Evolutionary conservation across 2,113 vertebrate species (phyloP).

Genomic region (Mormoops blainvillei): DNA sequence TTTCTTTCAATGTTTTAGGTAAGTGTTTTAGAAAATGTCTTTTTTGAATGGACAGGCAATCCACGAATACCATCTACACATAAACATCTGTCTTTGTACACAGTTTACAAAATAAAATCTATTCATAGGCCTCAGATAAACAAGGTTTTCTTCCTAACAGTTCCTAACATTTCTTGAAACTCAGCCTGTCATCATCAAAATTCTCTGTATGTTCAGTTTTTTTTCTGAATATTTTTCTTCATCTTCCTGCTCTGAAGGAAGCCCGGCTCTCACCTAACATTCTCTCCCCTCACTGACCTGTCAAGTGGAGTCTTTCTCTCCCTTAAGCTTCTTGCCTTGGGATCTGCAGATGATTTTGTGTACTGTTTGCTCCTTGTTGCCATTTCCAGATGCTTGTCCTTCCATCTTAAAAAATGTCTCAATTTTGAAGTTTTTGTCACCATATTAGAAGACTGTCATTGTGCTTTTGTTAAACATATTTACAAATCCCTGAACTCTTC

Average conservation of each 20-base stretch:
- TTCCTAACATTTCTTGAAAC: not conserved
- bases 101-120: slow-evolving; percentile 37
- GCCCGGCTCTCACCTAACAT: not conserved
- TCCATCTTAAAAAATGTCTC: not conserved
- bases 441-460: not conserved
- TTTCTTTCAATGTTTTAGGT: not conserved
- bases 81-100: slow-evolving; percentile 20
- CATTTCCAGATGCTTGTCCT: not conserved
- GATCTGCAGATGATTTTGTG: not conserved
- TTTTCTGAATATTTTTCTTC: not conserved
- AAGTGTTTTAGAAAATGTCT: slow-evolving; percentile 13
- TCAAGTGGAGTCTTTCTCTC: not conserved
- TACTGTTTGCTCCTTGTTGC: not conserved
- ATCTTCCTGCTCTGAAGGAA: not conserved
- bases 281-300: not conserved
- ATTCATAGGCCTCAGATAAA: slow-evolving; percentile 47
- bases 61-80: not conserved
- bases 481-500: not conserved
- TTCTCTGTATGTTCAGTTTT: not conserved
- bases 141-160: slow-evolving; percentile 1
- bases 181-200: not conserved
- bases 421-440: not conserved
- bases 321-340: not conserved
- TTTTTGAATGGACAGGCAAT: not conserved
- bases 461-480: not conserved